Evolutionary conservation across 1,140 invertebrate species (phyloP).

Genomic region (Papilio machaon): DNA sequence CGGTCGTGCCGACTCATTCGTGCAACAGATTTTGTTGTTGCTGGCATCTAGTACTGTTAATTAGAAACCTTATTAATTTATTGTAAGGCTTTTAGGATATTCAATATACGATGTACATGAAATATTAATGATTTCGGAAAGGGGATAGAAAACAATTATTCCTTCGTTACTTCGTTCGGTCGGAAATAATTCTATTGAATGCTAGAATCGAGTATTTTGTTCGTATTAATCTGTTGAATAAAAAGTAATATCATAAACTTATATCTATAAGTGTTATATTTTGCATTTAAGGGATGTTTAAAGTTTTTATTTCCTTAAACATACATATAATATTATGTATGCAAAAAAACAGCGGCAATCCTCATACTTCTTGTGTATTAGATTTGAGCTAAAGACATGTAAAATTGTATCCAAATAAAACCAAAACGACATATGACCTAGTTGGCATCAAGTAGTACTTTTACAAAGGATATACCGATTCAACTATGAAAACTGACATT

Average conservation of each 20-base stretch:
- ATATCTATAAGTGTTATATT: no score
- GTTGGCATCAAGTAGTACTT: conserved; percentile 25
- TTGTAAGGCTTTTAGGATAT: conserved; percentile 44
- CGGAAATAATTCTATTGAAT: conserved; percentile 12
- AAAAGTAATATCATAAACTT: background rate
- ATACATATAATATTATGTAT: background rate
- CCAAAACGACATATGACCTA: background rate
- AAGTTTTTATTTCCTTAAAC: no score
- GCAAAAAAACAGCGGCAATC: background rate
- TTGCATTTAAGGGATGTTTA: no score
- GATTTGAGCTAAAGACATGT: background rate
- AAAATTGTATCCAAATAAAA: background rate
- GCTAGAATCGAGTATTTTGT: background rate
- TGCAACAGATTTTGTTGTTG: no score
- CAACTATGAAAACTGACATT: conserved; percentile 35
- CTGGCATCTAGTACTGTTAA: background rate
- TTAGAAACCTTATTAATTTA: conserved; percentile 50
- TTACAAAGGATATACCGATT: background rate
- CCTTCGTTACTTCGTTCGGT: background rate
- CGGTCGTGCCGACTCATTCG: no score
- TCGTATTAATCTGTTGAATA: background rate
- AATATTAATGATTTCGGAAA: conserved; percentile 3
- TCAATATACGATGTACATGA: conserved; percentile 23
- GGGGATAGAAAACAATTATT: conserved; percentile 7
- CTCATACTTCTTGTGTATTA: background rate